phyloP scores from a whole-genome alignment of 2,888 invertebrate genomes.

The Calliphora vomitoria region DNA sequence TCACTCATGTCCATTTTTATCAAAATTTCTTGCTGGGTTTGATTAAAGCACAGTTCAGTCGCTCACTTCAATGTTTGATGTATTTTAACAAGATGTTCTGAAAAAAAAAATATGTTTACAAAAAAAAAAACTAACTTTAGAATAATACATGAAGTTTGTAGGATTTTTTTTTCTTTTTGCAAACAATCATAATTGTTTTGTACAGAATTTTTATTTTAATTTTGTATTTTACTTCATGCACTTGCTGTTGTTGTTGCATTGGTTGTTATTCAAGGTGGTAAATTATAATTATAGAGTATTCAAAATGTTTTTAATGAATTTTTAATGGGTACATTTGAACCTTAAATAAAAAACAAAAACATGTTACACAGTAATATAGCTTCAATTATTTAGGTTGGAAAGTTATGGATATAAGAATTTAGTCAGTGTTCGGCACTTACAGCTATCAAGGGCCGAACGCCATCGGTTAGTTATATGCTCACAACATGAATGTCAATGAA shows the following conservation, averaged over 20 bases:
- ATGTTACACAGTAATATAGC: not conserved
- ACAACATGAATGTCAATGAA: too few species aligned
- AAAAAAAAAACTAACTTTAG: conserved; percentile 12
- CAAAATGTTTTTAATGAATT: conserved; percentile 72
- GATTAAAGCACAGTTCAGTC: not conserved
- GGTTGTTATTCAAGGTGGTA: conserved; percentile 64
- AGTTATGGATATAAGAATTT: too few species aligned
- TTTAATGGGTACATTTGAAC: conserved; percentile 65
- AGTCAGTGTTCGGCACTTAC: too few species aligned
- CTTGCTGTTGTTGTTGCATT: conserved; percentile 33
- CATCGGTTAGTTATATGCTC: too few species aligned
- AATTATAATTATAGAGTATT: conserved; percentile 70
- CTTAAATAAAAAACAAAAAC: conserved; percentile 14
- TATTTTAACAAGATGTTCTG: conserved; percentile 58
- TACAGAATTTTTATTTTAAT: conserved; percentile 54
- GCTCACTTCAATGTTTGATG: conserved; percentile 34
- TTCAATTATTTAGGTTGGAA: not conserved
- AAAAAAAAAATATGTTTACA: conserved; percentile 22
- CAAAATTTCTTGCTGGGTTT: conserved; percentile 17
- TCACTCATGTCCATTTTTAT: too few species aligned
- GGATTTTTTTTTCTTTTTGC: conserved; percentile 36
- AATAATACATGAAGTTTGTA: conserved; percentile 45
- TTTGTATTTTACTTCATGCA: conserved; percentile 44
- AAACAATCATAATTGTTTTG: conserved; percentile 62
- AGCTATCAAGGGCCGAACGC: too few species aligned